Conservation (phyloP, 2,113 vertebrate species). For the Diphyllodes magnificus region DNA sequence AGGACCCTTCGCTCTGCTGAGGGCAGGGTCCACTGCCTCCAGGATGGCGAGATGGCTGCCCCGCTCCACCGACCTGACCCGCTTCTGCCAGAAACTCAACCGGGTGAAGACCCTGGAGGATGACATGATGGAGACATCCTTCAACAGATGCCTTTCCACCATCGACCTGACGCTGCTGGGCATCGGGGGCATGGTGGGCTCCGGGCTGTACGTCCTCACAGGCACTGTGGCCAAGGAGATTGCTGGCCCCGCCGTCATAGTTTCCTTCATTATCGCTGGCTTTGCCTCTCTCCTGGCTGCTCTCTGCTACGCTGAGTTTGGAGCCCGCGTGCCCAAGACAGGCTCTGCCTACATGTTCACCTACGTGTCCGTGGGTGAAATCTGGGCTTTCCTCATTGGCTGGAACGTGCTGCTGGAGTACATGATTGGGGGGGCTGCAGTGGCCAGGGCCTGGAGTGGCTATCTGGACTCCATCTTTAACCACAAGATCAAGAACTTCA, state of each 20-base stretch:
- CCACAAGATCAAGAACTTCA: constrained; percentile 91
- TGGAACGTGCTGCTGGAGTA: constrained; percentile 96
- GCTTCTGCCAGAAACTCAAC: constrained; percentile 87
- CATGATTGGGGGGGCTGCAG: constrained; percentile 89
- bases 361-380: constrained; percentile 90
- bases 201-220: constrained; percentile 90
- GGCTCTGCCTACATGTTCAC: constrained; percentile 98
- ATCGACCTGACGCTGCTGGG: constrained; percentile 89
- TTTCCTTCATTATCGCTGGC: constrained; percentile 87
- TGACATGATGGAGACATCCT: constrained; percentile 86
- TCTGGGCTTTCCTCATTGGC: constrained; percentile 97
- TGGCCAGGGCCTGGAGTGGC: constrained; percentile 93
- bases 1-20: background rate
- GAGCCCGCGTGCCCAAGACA: constrained; percentile 88
- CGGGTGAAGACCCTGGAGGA: constrained; percentile 89
- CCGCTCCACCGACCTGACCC: constrained; percentile 72
- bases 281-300: constrained; percentile 89
- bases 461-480: constrained; percentile 93
- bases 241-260: constrained; percentile 82
- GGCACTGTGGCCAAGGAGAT: constrained; percentile 91
- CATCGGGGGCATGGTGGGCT: constrained; percentile 92
- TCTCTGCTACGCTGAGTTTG: constrained; percentile 94
- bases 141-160: constrained; percentile 89
- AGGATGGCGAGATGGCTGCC: constrained; percentile 79
- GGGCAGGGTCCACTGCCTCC: background rate